Evolutionary conservation across 2,797 vertebrate genomes (phyloP).

Genomic region (Lacerta bilineata): DNA sequence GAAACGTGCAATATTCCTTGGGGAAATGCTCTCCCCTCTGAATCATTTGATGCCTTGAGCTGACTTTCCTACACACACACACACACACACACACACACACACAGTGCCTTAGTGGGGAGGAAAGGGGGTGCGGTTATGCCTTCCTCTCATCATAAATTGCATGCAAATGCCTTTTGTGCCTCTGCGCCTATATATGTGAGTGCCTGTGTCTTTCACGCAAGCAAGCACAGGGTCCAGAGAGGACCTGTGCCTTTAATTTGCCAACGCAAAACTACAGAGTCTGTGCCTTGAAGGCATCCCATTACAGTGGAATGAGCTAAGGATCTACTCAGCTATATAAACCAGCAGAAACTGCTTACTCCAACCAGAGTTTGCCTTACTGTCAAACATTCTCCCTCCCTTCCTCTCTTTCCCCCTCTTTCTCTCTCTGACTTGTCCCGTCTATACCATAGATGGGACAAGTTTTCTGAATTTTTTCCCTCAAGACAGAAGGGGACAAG

Average conservation of each 20-base stretch:
- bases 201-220: constrained; percentile 67
- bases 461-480: constrained; percentile 56
- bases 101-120: neutral
- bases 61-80: constrained; percentile 53
- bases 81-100: neutral
- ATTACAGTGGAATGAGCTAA: constrained; percentile 83
- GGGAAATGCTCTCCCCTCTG: constrained; percentile 69
- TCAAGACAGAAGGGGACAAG: constrained; percentile 45
- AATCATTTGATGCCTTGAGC: constrained; percentile 73
- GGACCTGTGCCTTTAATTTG: constrained; percentile 86
- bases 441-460: neutral
- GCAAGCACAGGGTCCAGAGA: constrained; percentile 70
- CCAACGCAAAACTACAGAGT: constrained; percentile 75
- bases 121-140: constrained; percentile 67
- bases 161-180: constrained; percentile 78
- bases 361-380: constrained; percentile 72
- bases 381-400: constrained; percentile 66
- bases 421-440: neutral
- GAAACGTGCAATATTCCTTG: constrained; percentile 12
- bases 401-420: constrained; percentile 37
- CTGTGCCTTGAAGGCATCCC: constrained; percentile 80
- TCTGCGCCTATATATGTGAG: constrained; percentile 47
- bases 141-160: constrained; percentile 81
- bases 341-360: constrained; percentile 77
- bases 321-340: constrained; percentile 83